phyloP scores from a whole-genome alignment of 2,797 vertebrate genomes.

The Hypotaenidia philippensis region DNA sequence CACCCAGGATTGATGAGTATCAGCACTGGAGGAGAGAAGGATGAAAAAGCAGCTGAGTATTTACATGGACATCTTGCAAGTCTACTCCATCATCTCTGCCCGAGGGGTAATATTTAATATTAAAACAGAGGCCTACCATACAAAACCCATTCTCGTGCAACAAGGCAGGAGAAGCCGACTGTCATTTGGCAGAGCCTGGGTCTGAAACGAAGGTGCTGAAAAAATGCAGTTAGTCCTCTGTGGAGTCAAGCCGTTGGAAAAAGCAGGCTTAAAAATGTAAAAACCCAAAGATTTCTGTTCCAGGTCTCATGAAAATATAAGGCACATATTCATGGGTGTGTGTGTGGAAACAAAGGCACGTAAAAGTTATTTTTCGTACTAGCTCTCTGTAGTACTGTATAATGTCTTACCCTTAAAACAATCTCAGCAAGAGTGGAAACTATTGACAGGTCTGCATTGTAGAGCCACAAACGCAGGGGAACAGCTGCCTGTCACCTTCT shows the following conservation, averaged over 20 bases:
- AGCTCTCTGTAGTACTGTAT: conserved; percentile 62
- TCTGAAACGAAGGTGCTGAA: not conserved
- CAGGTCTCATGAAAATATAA: not conserved
- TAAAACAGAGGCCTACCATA: not conserved
- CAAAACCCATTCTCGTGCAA: not conserved
- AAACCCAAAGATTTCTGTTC: not conserved
- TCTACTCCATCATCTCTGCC: not conserved
- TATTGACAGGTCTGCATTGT: conserved; percentile 71
- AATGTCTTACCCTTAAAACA: conserved; percentile 64
- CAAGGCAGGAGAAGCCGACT: not conserved
- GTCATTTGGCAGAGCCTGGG: not conserved
- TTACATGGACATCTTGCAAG: not conserved
- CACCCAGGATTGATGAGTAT: not conserved
- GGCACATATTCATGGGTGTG: accelerated
- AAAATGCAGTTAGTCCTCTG: not conserved
- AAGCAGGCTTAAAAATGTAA: not conserved
- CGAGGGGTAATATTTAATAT: not conserved
- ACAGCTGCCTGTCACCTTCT: conserved; percentile 64
- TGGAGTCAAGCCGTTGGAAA: not conserved
- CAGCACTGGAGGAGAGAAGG: not conserved
- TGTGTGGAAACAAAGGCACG: not conserved
- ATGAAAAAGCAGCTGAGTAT: not conserved
- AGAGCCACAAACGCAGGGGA: conserved; percentile 57
- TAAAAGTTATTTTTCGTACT: conserved; percentile 67
- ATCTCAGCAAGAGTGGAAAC: conserved; percentile 68